phyloP scores from a whole-genome alignment of 53 echinoderm and acorn worm species.

The Stichopus horrens region DNA sequence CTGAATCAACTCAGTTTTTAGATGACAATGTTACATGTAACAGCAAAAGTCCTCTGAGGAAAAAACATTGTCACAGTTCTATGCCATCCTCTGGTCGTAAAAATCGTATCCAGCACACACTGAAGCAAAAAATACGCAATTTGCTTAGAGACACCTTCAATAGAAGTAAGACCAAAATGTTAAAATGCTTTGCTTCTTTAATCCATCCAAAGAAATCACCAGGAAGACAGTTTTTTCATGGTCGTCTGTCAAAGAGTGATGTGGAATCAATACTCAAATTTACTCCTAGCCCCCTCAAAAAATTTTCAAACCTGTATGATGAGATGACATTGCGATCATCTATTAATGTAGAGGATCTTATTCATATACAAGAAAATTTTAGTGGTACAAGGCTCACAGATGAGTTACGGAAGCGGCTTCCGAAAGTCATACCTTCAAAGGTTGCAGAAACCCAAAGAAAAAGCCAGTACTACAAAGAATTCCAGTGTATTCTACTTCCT shows the following conservation, averaged over 20 bases:
- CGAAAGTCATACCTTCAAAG: constrained; percentile 7
- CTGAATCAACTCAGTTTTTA: too few relatives aligned
- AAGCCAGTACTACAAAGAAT: constrained; percentile 35
- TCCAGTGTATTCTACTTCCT: constrained; percentile 8
- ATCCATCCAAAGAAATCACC: too few relatives aligned
- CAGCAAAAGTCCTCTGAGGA: too few relatives aligned
- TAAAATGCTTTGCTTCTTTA: neutral
- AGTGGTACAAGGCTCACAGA: constrained; percentile 15
- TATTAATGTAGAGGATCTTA: neutral
- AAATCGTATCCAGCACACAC: neutral
- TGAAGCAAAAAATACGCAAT: neutral
- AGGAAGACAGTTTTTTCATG: too few relatives aligned
- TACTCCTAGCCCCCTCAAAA: neutral
- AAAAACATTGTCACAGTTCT: neutral
- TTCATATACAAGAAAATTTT: constrained; percentile 8
- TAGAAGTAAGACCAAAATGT: neutral
- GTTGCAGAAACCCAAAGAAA: constrained; percentile 1
- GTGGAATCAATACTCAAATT: neutral
- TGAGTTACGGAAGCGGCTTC: neutral
- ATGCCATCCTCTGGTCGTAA: neutral
- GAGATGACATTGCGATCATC: neutral
- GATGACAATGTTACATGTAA: too few relatives aligned
- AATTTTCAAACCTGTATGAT: neutral
- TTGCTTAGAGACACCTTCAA: neutral
- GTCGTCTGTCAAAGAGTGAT: neutral